Conservation (phyloP, 1,140 invertebrate genomes). For the Sycophila sp. region DNA sequence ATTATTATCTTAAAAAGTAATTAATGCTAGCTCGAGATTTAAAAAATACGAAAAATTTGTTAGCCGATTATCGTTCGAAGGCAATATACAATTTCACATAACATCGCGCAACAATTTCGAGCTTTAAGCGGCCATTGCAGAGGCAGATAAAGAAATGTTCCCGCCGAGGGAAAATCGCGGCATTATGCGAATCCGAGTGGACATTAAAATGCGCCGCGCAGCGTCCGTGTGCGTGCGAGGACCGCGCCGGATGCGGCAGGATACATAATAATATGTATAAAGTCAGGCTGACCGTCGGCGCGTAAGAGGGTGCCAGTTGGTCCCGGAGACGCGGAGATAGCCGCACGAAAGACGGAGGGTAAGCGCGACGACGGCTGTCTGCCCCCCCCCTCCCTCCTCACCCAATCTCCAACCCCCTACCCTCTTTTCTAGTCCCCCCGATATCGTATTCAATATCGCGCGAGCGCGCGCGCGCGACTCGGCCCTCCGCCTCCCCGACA, state of each 20-base stretch:
- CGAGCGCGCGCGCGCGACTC: background rate
- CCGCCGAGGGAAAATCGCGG: constrained; percentile 23
- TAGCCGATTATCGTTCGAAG: too few species aligned
- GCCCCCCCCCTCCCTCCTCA: too few species aligned
- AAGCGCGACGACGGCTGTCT: too few species aligned
- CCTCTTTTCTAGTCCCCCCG: too few species aligned
- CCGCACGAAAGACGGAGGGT: background rate
- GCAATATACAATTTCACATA: too few species aligned
- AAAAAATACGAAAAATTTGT: background rate
- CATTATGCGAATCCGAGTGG: constrained; percentile 1
- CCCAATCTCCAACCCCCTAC: too few species aligned
- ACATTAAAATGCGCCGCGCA: constrained; percentile 16
- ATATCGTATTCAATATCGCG: constrained; percentile 28
- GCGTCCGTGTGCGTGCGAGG: too few species aligned
- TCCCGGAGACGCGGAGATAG: background rate
- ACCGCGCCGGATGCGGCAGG: constrained; percentile 17
- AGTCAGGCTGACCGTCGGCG: constrained; percentile 18
- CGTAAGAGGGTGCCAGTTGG: constrained; percentile 37
- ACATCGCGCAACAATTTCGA: too few species aligned
- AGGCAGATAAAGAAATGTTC: constrained; percentile 37
- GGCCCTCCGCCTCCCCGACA: background rate
- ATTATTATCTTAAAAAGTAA: too few species aligned
- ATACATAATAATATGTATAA: constrained; percentile 25
- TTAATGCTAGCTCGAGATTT: too few species aligned
- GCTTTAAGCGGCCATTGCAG: too few species aligned